Evolutionary conservation across 2,888 invertebrate genomes (phyloP), one percentile per base, ranked within the genome.

Genomic region (Agrotis ipsilon): DNA sequence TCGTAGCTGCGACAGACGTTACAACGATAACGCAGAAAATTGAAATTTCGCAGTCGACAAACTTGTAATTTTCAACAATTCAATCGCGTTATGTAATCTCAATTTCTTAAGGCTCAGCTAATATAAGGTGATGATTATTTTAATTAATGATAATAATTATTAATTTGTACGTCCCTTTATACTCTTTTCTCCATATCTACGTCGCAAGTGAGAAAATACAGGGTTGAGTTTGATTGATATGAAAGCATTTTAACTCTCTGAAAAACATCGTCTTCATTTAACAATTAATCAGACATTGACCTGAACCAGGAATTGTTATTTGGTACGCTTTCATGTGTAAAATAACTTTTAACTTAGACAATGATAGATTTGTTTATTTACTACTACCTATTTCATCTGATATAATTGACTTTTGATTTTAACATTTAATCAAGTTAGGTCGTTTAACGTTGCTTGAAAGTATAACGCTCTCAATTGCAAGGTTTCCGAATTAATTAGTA

Each of bases 371-470:
- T 45, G 39, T 48, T 58, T 54, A 52, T 52, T 69, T 32, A 19
- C 18, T 13, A 5, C 9, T 14, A 48, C 24, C 11, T 46, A n/a
- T 64, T 32, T 45, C 13, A 16, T 60, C 16, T 27, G 14, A 39
- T 63, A 39, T 63, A 32, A 70, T 60, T 65, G 39, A 39, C 39
- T 55, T 68, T 55, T 60, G 3, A 74, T 66, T 58, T 72, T 21
- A 21, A 21, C 24, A 58, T 52, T 63, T 43, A n/a, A 39, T 21
- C 11, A 52, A 49, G 18, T 18, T 3, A 45, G 61, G 54, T 73
- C 58, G 59, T 62, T 46, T 74, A 78, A 68, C 67, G 39, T 39
- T 54, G 24, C 48, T 45, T 54, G 14, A 27, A 77, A 55, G n/a
- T 49, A 27, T 43, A 24, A 4, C 9, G 32, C 16, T 43, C 18